Evolutionary conservation across 2,113 vertebrate species (phyloP).

Genomic region (Elephas maximus): DNA sequence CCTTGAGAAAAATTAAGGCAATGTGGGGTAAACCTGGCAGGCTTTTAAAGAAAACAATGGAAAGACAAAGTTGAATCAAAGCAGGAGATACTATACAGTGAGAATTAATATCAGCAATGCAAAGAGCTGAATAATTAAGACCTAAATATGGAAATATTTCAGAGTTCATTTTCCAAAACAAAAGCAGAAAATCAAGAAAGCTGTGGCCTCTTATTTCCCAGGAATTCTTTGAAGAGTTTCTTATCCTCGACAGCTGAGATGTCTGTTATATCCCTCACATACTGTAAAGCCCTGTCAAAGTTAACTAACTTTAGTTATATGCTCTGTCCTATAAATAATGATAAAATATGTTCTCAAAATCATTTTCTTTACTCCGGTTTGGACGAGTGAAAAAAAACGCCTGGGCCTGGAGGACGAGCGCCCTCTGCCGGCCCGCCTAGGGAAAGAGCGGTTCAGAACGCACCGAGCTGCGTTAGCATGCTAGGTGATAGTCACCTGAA

Average conservation of each 20-base stretch:
- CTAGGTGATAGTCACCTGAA: background rate
- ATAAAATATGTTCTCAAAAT: background rate
- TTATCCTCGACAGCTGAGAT: background rate
- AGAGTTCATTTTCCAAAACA: background rate
- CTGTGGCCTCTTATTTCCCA: background rate
- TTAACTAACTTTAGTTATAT: accelerated
- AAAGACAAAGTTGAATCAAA: background rate
- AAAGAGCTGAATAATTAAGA: background rate
- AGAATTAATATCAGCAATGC: background rate
- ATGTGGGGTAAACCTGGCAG: background rate
- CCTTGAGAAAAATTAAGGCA: background rate
- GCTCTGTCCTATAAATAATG: accelerated
- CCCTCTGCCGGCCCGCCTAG: constrained; percentile 51
- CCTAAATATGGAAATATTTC: background rate
- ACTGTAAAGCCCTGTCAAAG: background rate
- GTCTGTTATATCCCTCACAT: accelerated
- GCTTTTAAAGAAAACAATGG: background rate
- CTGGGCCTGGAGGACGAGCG: background rate
- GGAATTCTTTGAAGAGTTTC: background rate
- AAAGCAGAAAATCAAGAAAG: background rate
- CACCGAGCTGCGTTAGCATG: accelerated
- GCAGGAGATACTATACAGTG: background rate
- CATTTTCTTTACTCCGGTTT: background rate
- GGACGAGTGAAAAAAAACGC: too few relatives aligned
- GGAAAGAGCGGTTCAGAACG: background rate